Base-by-base conservation (phyloP, 2,888 invertebrate species). In the Rotaria macrura region DNA sequence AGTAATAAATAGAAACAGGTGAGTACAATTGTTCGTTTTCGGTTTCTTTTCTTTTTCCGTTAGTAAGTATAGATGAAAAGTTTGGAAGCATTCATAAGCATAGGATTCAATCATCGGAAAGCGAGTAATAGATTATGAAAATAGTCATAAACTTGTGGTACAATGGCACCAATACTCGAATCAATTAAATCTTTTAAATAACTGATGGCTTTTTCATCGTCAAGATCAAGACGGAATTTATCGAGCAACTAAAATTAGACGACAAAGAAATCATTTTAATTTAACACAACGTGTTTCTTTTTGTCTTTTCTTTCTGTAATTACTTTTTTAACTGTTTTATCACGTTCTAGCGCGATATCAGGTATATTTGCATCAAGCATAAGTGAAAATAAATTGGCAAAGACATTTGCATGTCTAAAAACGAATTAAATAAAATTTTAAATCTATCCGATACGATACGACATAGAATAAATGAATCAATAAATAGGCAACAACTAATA, bases 351-450 rank as follows among this genome's bases (percentile, higher is more conserved):
- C 0, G 97, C 97, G 89, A 99, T 99, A 91, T 99, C 99, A 0
- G 98, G 98, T 85, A 99, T 96, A 87, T 95, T 96, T 23, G 99
- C 97, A 92, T 98, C 97, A 88, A 97, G 95, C 98, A 99, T 98
- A 88, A 99, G 92, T 0, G 97, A 95, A 92, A 99, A 99, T 87
- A 99, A 92, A 92, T 99, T 99, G 88, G 98, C 92, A 92, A 99
- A 95, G 87, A 98, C 92, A 91, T 97, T 97, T 0, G 98, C 95
- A 91, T 98, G 97, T 85, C 96, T 94, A 91, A 90, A 90, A 87
- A 79, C 23, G 3, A 40, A 43, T 25, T 43, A 25, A 20, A n/a
- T 2, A 29, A n/a, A 10, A 10, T 38, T 29, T 34, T 1, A 43
- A 29, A 40, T 83, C n/a, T n/a, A n/a, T n/a, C n/a, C n/a, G n/a